A percentile compares a stretch with the other conserved stretches of the same genome.
phyloP scores from a whole-genome alignment of 1,140 invertebrate genomes.

The Drosophila malerkotliana region DNA sequence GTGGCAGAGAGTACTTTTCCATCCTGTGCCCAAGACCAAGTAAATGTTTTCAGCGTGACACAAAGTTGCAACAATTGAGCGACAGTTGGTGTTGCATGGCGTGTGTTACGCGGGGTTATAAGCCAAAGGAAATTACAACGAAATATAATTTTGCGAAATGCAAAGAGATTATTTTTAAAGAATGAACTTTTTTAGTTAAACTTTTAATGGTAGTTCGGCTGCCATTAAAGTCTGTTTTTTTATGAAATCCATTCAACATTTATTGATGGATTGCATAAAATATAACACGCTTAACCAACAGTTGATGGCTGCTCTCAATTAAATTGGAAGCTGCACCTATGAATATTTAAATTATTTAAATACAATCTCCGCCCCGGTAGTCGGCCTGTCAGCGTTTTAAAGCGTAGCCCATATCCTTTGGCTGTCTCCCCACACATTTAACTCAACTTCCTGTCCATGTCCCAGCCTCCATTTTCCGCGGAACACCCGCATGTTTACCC shows the following conservation, averaged over 20 bases:
- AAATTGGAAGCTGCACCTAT: constrained; percentile 36
- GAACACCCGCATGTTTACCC: constrained; percentile 32
- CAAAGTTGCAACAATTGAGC: constrained; percentile 56
- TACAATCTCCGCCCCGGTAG: constrained; percentile 37
- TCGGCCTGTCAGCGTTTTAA: constrained; percentile 34
- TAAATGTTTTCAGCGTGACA: constrained; percentile 62
- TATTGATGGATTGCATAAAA: constrained; percentile 44
- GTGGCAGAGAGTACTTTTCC: constrained; percentile 24
- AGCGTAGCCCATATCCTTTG: constrained; percentile 32
- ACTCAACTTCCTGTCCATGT: not conserved
- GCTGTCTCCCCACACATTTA: constrained; percentile 4
- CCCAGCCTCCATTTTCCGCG: not conserved
- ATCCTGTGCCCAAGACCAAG: constrained; percentile 20
- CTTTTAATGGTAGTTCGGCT: too few species aligned
- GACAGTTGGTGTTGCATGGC: constrained; percentile 4
- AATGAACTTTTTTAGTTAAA: too few species aligned
- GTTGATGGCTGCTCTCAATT: constrained; percentile 44
- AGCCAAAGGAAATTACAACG: not conserved
- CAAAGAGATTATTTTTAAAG: constrained; percentile 4
- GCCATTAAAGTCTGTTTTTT: constrained; percentile 17
- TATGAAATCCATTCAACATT: constrained; percentile 7
- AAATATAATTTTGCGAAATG: not conserved
- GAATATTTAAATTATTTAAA: constrained; percentile 56
- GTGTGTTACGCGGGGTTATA: not conserved
- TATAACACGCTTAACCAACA: constrained; percentile 30